These are phyloP conservation scores for Halcyon malimbica DNA, from an alignment of 2,113 vertebrate species.

Conservation along the genomic window DNA sequence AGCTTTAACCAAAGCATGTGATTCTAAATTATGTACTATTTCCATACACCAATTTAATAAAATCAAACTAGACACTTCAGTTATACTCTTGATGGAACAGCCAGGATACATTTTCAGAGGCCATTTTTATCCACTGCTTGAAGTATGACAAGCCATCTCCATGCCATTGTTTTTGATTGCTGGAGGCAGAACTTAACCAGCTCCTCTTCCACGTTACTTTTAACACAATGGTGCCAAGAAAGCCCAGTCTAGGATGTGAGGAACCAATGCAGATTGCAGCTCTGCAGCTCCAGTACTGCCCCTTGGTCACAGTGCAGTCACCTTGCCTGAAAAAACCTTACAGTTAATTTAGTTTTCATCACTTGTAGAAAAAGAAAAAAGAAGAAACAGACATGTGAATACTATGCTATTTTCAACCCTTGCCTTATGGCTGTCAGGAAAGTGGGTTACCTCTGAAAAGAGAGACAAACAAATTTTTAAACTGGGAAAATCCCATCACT, in stretches of 20 bases:
- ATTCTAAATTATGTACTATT: background rate
- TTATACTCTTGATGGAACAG: background rate
- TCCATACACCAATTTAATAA: background rate
- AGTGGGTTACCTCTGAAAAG: background rate
- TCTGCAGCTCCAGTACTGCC: background rate
- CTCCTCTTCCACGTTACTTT: background rate
- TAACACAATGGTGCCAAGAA: background rate
- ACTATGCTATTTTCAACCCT: background rate
- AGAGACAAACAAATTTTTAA: background rate
- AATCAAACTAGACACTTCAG: background rate
- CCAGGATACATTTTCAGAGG: background rate
- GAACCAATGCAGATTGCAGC: background rate
- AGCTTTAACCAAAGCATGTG: background rate
- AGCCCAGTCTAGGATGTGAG: background rate
- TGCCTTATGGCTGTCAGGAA: background rate
- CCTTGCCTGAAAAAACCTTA: background rate
- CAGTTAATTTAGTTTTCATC: background rate
- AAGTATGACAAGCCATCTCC: background rate
- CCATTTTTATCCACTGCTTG: background rate
- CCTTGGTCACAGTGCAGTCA: background rate
- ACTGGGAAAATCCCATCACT: background rate
- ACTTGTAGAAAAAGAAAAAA: too few relatives aligned
- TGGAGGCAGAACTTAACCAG: background rate
- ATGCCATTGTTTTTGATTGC: background rate
- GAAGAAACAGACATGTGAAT: background rate